These are phyloP conservation scores for Aleiodes leptofemur DNA, from an alignment of 2,888 invertebrate species.

Conservation along the genomic window DNA sequence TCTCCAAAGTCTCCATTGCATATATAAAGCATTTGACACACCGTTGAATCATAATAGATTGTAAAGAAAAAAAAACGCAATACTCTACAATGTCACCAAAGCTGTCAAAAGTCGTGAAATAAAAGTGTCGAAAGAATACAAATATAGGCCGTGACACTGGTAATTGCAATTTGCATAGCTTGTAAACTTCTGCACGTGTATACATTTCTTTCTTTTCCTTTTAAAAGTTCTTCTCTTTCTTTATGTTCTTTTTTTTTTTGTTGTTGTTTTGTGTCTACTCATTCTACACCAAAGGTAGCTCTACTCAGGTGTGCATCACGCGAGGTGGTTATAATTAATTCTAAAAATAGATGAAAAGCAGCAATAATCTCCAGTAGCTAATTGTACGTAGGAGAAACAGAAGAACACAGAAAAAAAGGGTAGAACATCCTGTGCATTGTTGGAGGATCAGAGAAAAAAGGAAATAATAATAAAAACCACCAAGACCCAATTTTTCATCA, in stretches of 20 bases:
- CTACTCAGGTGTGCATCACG: conserved; percentile 35
- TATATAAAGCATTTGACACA: background rate
- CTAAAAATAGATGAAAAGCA: conserved; percentile 56
- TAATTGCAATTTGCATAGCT: conserved; percentile 48
- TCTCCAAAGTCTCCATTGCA: background rate
- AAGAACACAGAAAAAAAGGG: no score
- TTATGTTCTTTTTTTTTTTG: background rate
- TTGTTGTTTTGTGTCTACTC: background rate
- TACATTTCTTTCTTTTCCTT: conserved; percentile 50
- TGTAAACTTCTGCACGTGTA: conserved; percentile 29
- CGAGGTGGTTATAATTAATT: conserved; percentile 52
- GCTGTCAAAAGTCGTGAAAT: no score
- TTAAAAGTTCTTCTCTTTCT: conserved; percentile 19
- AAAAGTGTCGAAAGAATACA: conserved; percentile 34
- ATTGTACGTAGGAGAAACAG: conserved; percentile 24
- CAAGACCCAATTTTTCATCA: background rate
- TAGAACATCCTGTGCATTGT: conserved; percentile 6
- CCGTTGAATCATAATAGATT: conserved; percentile 1
- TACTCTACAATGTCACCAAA: no score
- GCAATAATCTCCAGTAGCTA: conserved; percentile 46
- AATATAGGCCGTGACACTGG: conserved; percentile 33
- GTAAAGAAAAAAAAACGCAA: no score
- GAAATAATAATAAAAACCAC: background rate
- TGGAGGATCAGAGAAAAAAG: conserved; percentile 10
- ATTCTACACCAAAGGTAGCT: background rate